Evolutionary conservation across 2,113 vertebrate genomes (phyloP).

Genomic region (Mastomys natalensis): DNA sequence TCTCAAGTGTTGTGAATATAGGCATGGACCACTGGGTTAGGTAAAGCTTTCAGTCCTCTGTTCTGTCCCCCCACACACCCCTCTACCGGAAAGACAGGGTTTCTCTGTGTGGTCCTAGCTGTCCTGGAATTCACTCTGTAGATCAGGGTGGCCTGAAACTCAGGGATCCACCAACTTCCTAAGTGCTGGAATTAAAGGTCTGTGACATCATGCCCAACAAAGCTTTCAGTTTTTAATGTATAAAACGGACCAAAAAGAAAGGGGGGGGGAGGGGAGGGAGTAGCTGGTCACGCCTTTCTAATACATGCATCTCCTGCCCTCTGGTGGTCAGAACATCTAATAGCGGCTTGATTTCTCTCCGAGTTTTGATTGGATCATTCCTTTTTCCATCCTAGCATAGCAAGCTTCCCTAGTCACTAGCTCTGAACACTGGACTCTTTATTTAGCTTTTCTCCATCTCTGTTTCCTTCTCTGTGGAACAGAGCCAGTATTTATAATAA

Average conservation of each 20-base stretch:
- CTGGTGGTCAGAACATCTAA: constrained; percentile 41
- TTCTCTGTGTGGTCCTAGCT: too few species aligned
- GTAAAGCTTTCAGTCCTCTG: not conserved
- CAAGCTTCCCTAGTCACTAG: not conserved
- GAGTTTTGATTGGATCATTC: rapidly evolving
- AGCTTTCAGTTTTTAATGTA: not conserved
- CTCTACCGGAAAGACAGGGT: too few species aligned
- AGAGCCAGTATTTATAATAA: not conserved
- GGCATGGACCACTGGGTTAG: too few species aligned
- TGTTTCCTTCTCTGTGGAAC: not conserved
- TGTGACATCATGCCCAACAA: too few species aligned
- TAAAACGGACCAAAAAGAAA: not conserved
- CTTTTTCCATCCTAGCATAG: not conserved
- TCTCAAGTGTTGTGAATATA: not conserved
- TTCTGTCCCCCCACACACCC: too few species aligned
- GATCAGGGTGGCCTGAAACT: too few species aligned
- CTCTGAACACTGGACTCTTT: not conserved
- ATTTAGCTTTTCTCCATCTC: not conserved
- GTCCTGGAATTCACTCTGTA: too few species aligned
- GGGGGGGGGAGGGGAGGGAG: too few species aligned
- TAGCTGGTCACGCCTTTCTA: rapidly evolving
- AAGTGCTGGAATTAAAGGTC: too few species aligned
- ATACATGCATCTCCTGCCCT: constrained; percentile 36
- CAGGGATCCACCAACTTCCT: too few species aligned
- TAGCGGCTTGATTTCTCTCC: not conserved